Conservation (phyloP, 2,113 vertebrate species). For the Hymenochirus boettgeri region DNA sequence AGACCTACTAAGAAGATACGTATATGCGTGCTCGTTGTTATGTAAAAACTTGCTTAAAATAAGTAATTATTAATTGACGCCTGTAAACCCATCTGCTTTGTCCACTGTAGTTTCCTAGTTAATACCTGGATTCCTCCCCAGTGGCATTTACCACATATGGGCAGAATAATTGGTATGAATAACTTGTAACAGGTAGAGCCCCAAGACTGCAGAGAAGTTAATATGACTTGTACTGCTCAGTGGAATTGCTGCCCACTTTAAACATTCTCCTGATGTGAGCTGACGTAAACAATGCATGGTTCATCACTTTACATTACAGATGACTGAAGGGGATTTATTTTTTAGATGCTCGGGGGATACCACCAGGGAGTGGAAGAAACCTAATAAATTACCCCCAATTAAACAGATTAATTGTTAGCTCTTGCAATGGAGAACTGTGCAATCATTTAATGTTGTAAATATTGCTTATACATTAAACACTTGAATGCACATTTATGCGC, state of each 20-base stretch:
- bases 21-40: not conserved
- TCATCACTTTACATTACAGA: slow-evolving; percentile 5
- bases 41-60: not conserved
- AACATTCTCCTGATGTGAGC: slow-evolving; percentile 8
- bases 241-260: slow-evolving; percentile 12
- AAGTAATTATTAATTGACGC: not conserved
- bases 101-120: not conserved
- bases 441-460: too few species aligned
- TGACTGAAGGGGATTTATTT: not conserved
- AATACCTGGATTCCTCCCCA: not conserved
- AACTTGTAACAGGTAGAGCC: not conserved
- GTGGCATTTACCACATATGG: slow-evolving; percentile 7
- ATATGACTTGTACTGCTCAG: not conserved
- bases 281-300: slow-evolving; percentile 16
- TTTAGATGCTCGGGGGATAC: not conserved
- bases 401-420: not conserved
- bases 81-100: not conserved
- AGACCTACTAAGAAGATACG: too few species aligned
- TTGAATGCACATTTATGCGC: too few species aligned
- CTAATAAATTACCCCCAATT: not conserved
- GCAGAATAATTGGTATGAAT: slow-evolving; percentile 13
- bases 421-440: too few species aligned
- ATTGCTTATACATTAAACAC: too few species aligned
- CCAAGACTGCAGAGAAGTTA: not conserved
- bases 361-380: not conserved